phyloP scores from a whole-genome alignment of 2,797 vertebrate species.

The Centropyge bicolor region DNA sequence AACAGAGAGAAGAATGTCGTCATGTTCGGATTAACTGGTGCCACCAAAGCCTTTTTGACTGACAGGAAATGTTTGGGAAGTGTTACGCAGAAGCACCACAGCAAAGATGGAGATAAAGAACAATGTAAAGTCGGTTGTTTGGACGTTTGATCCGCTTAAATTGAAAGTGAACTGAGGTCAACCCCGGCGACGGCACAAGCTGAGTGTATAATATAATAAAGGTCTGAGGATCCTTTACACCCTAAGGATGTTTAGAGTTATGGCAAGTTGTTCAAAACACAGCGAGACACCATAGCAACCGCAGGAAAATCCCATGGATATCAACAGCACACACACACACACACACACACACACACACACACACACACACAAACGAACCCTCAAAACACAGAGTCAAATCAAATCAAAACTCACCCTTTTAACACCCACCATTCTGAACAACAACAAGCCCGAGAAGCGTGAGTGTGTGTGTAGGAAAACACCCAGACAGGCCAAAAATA shows the following conservation, averaged over 20 bases:
- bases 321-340: slow-evolving; percentile 26
- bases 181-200: slow-evolving; percentile 20
- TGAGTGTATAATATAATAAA: slow-evolving; percentile 48
- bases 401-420: slow-evolving; percentile 70
- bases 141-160: slow-evolving; percentile 47
- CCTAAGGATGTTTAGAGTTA: slow-evolving; percentile 64
- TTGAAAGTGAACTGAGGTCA: slow-evolving; percentile 61
- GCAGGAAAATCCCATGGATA: slow-evolving; percentile 67
- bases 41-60: background rate
- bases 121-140: slow-evolving; percentile 2
- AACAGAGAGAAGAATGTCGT: too few species aligned
- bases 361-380: slow-evolving; percentile 8
- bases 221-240: slow-evolving; percentile 50
- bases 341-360: slow-evolving; percentile 14
- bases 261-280: slow-evolving; percentile 68
- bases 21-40: too few species aligned
- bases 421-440: slow-evolving; percentile 77
- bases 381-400: slow-evolving; percentile 52
- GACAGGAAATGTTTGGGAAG: background rate
- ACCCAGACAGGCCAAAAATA: slow-evolving; percentile 78
- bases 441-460: slow-evolving; percentile 71
- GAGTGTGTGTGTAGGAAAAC: slow-evolving; percentile 72
- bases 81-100: background rate
- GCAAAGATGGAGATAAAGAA: background rate
- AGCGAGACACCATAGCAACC: slow-evolving; percentile 69